Percentiles rank a stretch among this genome's conserved stretches.
These are phyloP conservation scores for Perca fluviatilis DNA, from an alignment of 2,113 vertebrate species.

Conservation along the genomic window DNA sequence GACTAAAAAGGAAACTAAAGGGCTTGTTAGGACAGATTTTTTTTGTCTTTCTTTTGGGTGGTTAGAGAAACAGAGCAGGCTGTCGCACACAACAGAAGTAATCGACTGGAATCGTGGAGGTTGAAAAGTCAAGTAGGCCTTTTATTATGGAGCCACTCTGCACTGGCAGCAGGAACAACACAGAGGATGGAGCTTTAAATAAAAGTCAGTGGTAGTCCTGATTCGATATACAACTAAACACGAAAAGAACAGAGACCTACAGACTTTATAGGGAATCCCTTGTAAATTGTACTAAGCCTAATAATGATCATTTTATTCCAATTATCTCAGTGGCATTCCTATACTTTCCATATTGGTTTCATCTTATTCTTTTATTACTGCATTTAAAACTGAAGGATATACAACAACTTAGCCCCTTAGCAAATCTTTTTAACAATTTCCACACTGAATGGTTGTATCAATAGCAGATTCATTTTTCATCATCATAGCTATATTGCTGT, in stretches of 20 bases:
- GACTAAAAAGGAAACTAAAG: background rate
- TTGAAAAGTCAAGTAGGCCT: constrained; percentile 86
- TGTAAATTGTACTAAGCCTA: background rate
- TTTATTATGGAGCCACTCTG: constrained; percentile 64
- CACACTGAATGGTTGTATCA: background rate
- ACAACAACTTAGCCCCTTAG: too few species aligned
- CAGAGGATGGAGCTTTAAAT: constrained; percentile 30
- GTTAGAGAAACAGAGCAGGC: constrained; percentile 29
- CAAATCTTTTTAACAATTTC: background rate
- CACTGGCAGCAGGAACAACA: constrained; percentile 40
- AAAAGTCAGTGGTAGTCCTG: constrained; percentile 13
- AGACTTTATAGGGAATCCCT: background rate
- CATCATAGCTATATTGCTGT: background rate
- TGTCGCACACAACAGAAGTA: constrained; percentile 68
- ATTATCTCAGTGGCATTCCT: background rate
- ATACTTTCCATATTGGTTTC: background rate
- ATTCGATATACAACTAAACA: background rate
- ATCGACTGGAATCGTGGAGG: constrained; percentile 83
- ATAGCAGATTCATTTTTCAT: background rate
- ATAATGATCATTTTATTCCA: background rate
- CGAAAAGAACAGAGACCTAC: too few species aligned
- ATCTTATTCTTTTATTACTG: background rate
- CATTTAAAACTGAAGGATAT: background rate
- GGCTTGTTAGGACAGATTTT: constrained; percentile 35
- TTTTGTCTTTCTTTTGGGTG: background rate